A percentile compares a stretch with the other conserved stretches of the same genome.
These are phyloP conservation scores for Cyaniris semiargus DNA, from an alignment of 2,888 invertebrate genomes.

Conservation along the genomic window DNA sequence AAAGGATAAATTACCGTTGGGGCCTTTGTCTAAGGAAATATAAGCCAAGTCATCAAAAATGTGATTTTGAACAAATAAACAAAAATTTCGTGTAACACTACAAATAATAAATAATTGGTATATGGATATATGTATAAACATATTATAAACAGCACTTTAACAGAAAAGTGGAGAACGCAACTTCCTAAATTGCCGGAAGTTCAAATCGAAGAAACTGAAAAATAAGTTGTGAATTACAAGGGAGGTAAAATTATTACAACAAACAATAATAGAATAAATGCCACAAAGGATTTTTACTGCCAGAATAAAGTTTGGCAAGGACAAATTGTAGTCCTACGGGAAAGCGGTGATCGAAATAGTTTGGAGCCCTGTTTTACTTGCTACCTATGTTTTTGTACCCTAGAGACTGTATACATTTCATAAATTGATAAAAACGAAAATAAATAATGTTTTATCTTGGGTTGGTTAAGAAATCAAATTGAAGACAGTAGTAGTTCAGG, in stretches of 20 bases:
- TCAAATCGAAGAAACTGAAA: not conserved
- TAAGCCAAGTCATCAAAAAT: not conserved
- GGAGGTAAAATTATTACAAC: not conserved
- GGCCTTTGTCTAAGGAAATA: not conserved
- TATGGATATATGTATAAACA: too few species aligned
- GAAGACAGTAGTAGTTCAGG: not conserved
- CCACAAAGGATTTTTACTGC: constrained; percentile 21
- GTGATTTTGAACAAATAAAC: not conserved
- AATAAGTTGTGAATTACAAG: not conserved
- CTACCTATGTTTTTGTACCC: constrained; percentile 12
- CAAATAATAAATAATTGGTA: too few species aligned
- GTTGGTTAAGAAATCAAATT: not conserved
- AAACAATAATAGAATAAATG: not conserved
- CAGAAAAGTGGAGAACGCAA: too few species aligned
- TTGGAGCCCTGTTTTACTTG: constrained; percentile 26
- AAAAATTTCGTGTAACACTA: not conserved
- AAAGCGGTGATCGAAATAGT: constrained; percentile 29
- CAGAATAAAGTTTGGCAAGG: constrained; percentile 24
- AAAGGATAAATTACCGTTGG: not conserved
- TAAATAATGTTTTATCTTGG: not conserved
- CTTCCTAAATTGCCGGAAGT: too few species aligned
- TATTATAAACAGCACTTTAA: too few species aligned
- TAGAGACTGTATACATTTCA: constrained; percentile 12
- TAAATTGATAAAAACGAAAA: not conserved
- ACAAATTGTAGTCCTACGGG: constrained; percentile 24